Evolutionary conservation across 2,888 invertebrate species (phyloP), one percentile per base, ranked within the genome.

Genomic region (Xanthorhoe designata): DNA sequence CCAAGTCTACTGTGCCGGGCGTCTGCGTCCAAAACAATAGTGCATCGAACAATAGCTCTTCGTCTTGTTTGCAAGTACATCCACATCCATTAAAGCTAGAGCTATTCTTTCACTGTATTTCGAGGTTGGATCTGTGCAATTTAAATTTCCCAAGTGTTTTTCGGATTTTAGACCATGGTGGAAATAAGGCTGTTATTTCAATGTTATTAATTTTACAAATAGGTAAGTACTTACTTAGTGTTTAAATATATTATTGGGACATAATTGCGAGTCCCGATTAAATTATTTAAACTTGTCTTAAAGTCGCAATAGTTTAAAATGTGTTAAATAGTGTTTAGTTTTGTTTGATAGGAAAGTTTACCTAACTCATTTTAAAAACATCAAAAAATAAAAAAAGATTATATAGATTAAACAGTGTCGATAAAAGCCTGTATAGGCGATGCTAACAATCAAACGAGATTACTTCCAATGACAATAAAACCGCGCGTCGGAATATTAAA

Each of bases 401-500:
- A 47, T 17, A 3, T n/a, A 24, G 15, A 10, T 52, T 52, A 52
- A 52, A 52, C 15, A 53, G 35, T 29, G 5, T 29, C 13, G 6
- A 32, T 49, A 32, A 18, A 32, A 49, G 13, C 19, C 24, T 24
- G 13, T 15, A 18, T 50, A 58, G 15, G 45, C 17, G 35, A 58
- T 58, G 19, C 42, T 59, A 42, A 45, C 42, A 15, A 52, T 38
- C 24, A 60, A 59, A 52, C 60, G 42, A 57, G 49, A 57, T 50
- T 50, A 58, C 47, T 47, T 59, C 4, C 24, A 55, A 64, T 38
- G 32, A 47, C 15, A 54, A 59, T 58, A 58, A 52, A 62, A 56
- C 56, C 58, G 61, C 62, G 38, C 2, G 50, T 63, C 35, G 71
- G 78, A 78, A 53, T 58, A 58, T 51, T 56, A 29, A 47, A 58